phyloP scores from a whole-genome alignment of 30 jellyfish, hydroid and myxozoan species.

The Rhopilema esculentum region DNA sequence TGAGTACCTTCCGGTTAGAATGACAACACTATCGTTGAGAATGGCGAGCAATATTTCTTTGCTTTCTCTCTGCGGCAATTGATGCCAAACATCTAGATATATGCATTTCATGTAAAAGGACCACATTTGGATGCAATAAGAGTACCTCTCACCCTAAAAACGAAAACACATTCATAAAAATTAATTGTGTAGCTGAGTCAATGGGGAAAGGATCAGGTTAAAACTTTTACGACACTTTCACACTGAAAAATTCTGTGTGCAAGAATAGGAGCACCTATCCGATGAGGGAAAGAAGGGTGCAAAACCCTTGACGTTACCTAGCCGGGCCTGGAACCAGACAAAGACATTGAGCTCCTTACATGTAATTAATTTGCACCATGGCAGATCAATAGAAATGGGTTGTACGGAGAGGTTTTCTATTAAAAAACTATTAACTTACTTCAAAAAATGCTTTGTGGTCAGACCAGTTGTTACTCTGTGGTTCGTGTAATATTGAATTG shows the following conservation, averaged over 20 bases:
- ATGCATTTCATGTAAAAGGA: slow-evolving; percentile 78
- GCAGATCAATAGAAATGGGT: no score
- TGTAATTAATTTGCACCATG: no score
- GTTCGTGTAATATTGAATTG: slow-evolving; percentile 64
- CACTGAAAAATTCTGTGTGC: no score
- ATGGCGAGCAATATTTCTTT: slow-evolving; percentile 49
- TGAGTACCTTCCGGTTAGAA: slow-evolving; percentile 77
- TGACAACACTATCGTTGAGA: slow-evolving; percentile 48
- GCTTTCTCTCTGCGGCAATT: slow-evolving; percentile 44
- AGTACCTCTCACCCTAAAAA: slow-evolving; percentile 89
- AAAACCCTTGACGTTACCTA: no score
- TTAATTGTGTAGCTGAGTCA: background rate
- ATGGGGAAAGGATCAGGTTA: background rate
- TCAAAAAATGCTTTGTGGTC: slow-evolving; percentile 72
- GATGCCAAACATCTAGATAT: slow-evolving; percentile 52
- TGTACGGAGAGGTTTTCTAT: no score
- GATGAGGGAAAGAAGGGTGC: no score
- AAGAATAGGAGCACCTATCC: no score
- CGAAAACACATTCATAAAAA: background rate
- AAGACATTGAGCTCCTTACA: no score
- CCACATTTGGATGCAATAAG: slow-evolving; percentile 89
- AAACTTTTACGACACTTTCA: background rate
- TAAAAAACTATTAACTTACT: slow-evolving; percentile 55
- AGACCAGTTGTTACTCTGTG: slow-evolving; percentile 76
- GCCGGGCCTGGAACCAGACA: background rate